Evolutionary conservation across 2,113 vertebrate genomes (phyloP).

Genomic region (Aspiorhynchus laticeps): DNA sequence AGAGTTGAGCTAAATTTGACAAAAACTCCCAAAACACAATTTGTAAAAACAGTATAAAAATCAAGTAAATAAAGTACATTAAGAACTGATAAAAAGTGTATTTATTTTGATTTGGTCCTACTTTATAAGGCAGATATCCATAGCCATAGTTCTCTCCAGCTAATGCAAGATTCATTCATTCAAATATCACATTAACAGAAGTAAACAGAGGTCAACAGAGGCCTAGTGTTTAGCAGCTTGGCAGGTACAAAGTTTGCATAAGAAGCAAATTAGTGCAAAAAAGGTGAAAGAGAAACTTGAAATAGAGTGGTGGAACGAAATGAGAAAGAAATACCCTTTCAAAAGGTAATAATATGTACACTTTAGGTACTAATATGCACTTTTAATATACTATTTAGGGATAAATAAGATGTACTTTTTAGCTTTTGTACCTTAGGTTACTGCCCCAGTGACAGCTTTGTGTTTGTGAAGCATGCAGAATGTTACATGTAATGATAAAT

Average conservation of each 20-base stretch:
- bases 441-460: too few species aligned
- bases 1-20: neutral
- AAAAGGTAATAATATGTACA: too few species aligned
- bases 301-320: neutral
- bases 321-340: neutral
- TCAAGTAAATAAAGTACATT: neutral
- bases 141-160: neutral
- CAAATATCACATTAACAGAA: constrained; percentile 25
- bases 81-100: neutral
- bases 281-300: constrained; percentile 12
- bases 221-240: neutral
- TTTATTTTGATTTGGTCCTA: neutral
- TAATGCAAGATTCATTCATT: constrained; percentile 22
- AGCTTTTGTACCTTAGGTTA: too few species aligned
- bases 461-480: neutral
- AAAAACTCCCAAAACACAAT: neutral
- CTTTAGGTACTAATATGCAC: too few species aligned
- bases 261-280: constrained; percentile 42
- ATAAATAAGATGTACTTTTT: too few species aligned
- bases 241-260: constrained; percentile 42
- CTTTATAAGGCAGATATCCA: neutral
- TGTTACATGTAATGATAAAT: neutral
- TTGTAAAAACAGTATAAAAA: neutral
- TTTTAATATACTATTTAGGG: too few species aligned
- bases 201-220: constrained; percentile 6